phyloP scores from a whole-genome alignment of 2,113 vertebrate genomes.

The Polypterus senegalus region DNA sequence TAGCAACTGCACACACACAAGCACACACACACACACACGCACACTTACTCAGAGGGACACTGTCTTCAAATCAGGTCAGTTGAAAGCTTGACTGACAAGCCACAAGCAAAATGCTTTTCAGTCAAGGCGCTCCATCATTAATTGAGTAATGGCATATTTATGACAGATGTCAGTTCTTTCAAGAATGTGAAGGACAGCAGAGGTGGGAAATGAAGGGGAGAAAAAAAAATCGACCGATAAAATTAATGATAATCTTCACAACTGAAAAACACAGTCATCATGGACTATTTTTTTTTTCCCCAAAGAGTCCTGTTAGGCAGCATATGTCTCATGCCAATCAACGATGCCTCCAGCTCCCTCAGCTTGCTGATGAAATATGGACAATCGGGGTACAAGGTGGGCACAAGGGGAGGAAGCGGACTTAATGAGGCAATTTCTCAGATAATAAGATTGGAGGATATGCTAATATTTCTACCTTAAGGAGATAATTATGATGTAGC shows the following conservation, averaged over 20 bases:
- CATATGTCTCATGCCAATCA: slow-evolving; percentile 56
- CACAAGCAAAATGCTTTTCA: neutral
- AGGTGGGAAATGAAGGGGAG: slow-evolving; percentile 11
- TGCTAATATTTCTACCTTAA: slow-evolving; percentile 76
- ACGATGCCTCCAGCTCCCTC: slow-evolving; percentile 43
- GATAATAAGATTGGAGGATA: slow-evolving; percentile 72
- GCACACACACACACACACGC: slow-evolving; percentile 9
- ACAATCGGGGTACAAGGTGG: slow-evolving; percentile 58
- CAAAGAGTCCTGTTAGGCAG: slow-evolving; percentile 34
- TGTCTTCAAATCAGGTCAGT: slow-evolving; percentile 8
- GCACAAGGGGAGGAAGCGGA: slow-evolving; percentile 54
- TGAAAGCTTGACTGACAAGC: slow-evolving; percentile 12
- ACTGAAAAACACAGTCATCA: slow-evolving; percentile 24
- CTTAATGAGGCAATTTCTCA: slow-evolving; percentile 73
- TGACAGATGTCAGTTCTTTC: slow-evolving; percentile 19
- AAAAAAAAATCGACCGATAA: slow-evolving; percentile 19
- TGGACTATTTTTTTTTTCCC: slow-evolving; percentile 27
- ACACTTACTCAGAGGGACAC: neutral
- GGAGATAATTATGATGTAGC: slow-evolving; percentile 73
- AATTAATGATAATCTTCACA: slow-evolving; percentile 32
- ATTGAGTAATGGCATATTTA: slow-evolving; percentile 19
- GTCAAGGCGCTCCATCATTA: slow-evolving; percentile 14
- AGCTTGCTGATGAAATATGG: slow-evolving; percentile 53
- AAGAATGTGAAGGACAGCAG: slow-evolving; percentile 25
- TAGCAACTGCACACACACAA: neutral